Evolutionary conservation across 2,797 vertebrate species (phyloP).

Genomic region (Ctenochaetus hawaiiensis): DNA sequence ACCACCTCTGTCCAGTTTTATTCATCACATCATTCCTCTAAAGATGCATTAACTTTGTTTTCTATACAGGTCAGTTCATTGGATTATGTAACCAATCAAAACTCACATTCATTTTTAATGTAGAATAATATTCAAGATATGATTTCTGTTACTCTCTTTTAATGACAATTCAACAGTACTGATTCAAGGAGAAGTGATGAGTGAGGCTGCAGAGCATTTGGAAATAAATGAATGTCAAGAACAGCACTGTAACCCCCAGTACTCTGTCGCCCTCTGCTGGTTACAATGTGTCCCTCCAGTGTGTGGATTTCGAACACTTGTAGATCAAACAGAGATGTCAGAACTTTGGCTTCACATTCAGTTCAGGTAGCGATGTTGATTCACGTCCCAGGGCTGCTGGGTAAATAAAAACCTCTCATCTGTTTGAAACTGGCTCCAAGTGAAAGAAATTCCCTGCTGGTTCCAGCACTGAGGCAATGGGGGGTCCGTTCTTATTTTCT

Average conservation of each 20-base stretch:
- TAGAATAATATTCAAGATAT: background rate
- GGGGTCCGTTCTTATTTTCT: conserved; percentile 35
- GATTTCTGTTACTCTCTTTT: background rate
- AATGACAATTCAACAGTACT: background rate
- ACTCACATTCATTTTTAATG: background rate
- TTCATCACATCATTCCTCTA: background rate
- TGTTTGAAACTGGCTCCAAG: conserved; percentile 57
- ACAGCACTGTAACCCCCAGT: conserved; percentile 26
- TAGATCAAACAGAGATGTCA: background rate
- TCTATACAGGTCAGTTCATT: conserved; percentile 11
- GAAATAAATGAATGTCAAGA: background rate
- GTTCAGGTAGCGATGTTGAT: conserved; percentile 42
- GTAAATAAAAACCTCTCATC: conserved; percentile 59
- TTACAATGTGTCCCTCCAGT: conserved; percentile 6
- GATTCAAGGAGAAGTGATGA: background rate
- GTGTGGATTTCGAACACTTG: background rate
- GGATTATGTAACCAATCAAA: background rate
- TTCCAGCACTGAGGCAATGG: conserved; percentile 52
- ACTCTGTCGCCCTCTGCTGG: conserved; percentile 81
- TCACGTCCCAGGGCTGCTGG: conserved; percentile 56
- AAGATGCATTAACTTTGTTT: background rate
- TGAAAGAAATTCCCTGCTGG: conserved; percentile 51
- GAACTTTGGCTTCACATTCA: conserved; percentile 3
- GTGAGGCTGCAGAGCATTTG: background rate
- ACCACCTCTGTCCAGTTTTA: conserved; percentile 6